These are phyloP conservation scores for Drosophila paracracens DNA, from an alignment of 2,888 invertebrate species.

Conservation along the genomic window DNA sequence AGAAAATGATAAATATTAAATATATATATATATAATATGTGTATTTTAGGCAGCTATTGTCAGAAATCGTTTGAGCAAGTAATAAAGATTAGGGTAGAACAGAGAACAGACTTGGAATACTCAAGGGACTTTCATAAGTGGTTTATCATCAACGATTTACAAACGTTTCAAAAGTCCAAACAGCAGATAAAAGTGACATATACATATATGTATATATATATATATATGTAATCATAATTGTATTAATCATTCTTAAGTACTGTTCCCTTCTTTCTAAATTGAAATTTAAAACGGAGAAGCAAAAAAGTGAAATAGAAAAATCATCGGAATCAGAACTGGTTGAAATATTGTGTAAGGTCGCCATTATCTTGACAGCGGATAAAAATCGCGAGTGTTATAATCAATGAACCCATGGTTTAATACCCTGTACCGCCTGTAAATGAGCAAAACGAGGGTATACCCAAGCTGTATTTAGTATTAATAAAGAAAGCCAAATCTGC, in stretches of 20 bases:
- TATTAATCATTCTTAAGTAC: conserved; percentile 75
- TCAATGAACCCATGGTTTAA: conserved; percentile 28
- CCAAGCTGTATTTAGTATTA: no score
- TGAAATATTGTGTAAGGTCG: conserved; percentile 77
- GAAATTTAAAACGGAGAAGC: conserved; percentile 16
- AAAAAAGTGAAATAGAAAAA: not conserved
- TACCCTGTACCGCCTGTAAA: conserved; percentile 6
- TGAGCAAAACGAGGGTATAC: not conserved
- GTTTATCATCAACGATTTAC: conserved; percentile 42
- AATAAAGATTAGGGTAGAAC: not conserved
- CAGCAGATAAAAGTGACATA: no score
- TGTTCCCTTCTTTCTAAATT: conserved; percentile 54
- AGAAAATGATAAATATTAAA: no score
- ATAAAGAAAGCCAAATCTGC: not conserved
- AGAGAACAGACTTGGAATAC: not conserved
- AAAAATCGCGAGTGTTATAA: conserved; percentile 56
- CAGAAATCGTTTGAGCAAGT: not conserved
- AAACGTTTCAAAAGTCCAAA: no score
- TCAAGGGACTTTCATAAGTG: conserved; percentile 7
- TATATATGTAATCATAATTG: conserved; percentile 40
- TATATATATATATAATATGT: not conserved
- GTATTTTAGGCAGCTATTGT: not conserved
- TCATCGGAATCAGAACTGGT: conserved; percentile 10
- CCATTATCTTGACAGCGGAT: conserved; percentile 67
- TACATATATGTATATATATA: no score